Conservation (phyloP, 2,113 vertebrate genomes). For the Cynoglossus semilaevis region DNA sequence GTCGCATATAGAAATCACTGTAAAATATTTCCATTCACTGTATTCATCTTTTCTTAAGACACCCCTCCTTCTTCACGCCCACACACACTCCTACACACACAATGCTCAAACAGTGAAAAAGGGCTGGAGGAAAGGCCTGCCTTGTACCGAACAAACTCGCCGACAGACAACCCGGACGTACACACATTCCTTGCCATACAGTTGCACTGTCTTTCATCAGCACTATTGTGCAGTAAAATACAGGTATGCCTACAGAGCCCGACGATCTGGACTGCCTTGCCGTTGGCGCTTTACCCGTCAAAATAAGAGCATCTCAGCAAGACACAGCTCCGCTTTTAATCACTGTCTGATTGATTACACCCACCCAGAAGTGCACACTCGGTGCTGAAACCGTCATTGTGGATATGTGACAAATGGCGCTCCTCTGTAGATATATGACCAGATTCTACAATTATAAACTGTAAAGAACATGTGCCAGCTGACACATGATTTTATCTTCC, state of each 20-base stretch:
- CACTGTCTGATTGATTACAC: constrained; percentile 67
- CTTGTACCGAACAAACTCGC: neutral
- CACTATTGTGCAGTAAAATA: constrained; percentile 57
- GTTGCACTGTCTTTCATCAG: constrained; percentile 66
- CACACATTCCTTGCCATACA: constrained; percentile 21
- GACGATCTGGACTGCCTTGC: constrained; percentile 51
- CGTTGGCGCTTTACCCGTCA: constrained; percentile 51
- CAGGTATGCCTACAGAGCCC: constrained; percentile 55
- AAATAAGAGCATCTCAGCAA: constrained; percentile 64
- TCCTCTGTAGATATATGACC: constrained; percentile 52
- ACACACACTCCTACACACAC: neutral
- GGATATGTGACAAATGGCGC: constrained; percentile 72
- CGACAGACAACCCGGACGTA: constrained; percentile 2
- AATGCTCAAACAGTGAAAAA: constrained; percentile 21
- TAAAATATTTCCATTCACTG: constrained; percentile 5
- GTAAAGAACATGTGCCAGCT: neutral
- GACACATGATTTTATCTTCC: neutral
- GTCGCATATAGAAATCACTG: too few relatives aligned
- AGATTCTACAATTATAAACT: constrained; percentile 34
- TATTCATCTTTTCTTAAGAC: too few relatives aligned
- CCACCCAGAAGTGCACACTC: constrained; percentile 60
- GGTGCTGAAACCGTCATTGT: constrained; percentile 61
- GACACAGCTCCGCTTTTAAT: constrained; percentile 63
- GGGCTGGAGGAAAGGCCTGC: constrained; percentile 21
- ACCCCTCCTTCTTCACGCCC: too few relatives aligned